These are phyloP conservation scores for Gyrodactylus salaris DNA, from an alignment of 1,140 invertebrate genomes.

Conservation along the genomic window DNA sequence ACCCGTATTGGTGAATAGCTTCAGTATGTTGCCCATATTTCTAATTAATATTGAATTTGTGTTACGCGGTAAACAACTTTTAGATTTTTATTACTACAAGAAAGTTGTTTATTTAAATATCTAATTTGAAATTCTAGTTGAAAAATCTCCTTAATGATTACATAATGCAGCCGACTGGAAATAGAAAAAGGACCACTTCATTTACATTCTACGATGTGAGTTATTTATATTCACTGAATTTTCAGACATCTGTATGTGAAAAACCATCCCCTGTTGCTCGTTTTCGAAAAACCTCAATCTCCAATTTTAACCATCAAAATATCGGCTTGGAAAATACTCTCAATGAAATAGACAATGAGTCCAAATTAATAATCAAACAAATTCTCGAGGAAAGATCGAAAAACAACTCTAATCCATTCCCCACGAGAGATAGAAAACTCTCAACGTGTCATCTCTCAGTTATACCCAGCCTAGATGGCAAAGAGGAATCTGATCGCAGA, in stretches of 20 bases:
- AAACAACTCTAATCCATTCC: background rate
- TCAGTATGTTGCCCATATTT: constrained; percentile 2
- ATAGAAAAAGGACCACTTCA: background rate
- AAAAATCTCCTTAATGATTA: too few species aligned
- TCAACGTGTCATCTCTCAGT: background rate
- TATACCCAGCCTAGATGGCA: background rate
- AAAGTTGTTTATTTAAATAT: background rate
- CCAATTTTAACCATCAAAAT: background rate
- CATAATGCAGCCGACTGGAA: too few species aligned
- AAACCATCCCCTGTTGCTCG: background rate
- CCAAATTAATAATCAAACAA: background rate
- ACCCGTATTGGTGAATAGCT: background rate
- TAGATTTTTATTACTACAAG: background rate
- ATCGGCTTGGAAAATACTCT: background rate
- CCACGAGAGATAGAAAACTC: background rate
- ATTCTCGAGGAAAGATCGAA: background rate
- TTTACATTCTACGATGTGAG: background rate
- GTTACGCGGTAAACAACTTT: background rate
- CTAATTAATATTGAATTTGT: background rate
- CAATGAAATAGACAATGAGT: background rate
- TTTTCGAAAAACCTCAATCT: background rate
- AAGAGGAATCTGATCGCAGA: background rate
- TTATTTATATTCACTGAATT: background rate
- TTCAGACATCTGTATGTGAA: background rate
- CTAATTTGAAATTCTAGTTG: too few species aligned